These are phyloP conservation scores for Charina bottae DNA, from an alignment of 2,113 vertebrate species.

Conservation along the genomic window DNA sequence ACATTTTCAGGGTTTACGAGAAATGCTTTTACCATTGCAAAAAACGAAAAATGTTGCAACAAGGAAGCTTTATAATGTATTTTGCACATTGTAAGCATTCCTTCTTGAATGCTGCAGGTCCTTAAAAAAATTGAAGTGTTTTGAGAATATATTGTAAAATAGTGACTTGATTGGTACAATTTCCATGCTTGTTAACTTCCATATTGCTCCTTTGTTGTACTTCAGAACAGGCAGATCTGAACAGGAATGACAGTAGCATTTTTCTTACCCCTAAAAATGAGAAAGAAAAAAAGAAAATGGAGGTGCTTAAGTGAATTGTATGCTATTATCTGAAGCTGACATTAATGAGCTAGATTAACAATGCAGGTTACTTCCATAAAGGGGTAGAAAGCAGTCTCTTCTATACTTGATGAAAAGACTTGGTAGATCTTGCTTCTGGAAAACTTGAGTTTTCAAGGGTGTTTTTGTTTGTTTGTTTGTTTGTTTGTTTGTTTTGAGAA, in stretches of 20 bases:
- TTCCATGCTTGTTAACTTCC: conserved; percentile 45
- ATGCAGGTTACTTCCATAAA: background rate
- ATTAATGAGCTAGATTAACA: conserved; percentile 22
- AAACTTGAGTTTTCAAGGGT: background rate
- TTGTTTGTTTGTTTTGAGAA: background rate
- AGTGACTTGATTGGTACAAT: conserved; percentile 33
- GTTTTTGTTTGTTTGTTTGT: too few relatives aligned
- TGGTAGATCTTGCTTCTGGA: conserved; percentile 1
- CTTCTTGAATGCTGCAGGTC: conserved; percentile 55
- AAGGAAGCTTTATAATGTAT: background rate
- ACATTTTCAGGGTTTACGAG: background rate
- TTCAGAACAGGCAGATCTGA: conserved; percentile 40
- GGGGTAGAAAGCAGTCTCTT: background rate
- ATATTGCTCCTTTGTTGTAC: conserved; percentile 25
- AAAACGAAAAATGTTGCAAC: conserved; percentile 34
- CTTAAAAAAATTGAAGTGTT: conserved; percentile 21
- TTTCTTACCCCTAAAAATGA: conserved; percentile 17
- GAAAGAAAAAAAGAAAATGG: conserved; percentile 25
- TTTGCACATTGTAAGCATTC: conserved; percentile 37
- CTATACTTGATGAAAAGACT: conserved; percentile 12
- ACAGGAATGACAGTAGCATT: conserved; percentile 33
- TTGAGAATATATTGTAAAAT: conserved; percentile 41
- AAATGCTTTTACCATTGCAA: conserved; percentile 32
- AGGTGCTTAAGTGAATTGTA: conserved; percentile 13
- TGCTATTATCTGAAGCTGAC: background rate